Conservation (phyloP, 1,140 invertebrate species). For the Psix sp. region DNA sequence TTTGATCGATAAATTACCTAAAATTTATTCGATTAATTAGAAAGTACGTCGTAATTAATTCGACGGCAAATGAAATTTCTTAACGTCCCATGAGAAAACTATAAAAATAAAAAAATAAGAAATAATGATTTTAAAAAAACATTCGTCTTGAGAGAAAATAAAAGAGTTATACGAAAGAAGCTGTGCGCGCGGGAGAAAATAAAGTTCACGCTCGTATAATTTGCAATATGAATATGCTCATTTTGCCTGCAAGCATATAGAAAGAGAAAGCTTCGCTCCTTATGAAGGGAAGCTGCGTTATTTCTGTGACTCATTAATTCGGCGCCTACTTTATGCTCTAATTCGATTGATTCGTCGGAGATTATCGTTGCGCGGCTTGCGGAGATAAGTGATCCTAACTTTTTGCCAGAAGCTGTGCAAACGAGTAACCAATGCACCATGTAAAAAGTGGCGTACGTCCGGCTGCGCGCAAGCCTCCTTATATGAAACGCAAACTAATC, state of each 20-base stretch:
- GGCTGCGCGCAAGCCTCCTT: slow-evolving; percentile 6
- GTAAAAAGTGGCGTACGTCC: slow-evolving; percentile 24
- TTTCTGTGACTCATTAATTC: slow-evolving; percentile 18
- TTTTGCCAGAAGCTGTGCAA: slow-evolving; percentile 1
- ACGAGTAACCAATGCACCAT: not conserved
- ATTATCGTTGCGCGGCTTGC: slow-evolving; percentile 1
- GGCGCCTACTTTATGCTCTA: slow-evolving; percentile 25
- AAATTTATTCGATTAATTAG: no score
- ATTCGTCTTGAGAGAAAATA: no score
- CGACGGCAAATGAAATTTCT: no score
- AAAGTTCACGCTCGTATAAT: not conserved
- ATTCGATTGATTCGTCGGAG: slow-evolving; percentile 24
- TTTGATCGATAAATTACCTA: no score
- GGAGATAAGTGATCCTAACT: not conserved
- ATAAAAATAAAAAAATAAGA: no score
- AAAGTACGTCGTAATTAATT: no score
- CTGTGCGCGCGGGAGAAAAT: not conserved
- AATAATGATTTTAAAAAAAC: no score
- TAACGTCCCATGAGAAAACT: no score
- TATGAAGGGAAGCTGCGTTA: not conserved
- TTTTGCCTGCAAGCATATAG: not conserved
- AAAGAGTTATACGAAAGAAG: no score
- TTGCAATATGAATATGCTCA: not conserved
- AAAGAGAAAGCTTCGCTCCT: slow-evolving; percentile 27
- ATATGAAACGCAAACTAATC: slow-evolving; percentile 36